Conservation (phyloP, 2,888 invertebrate species). For the Catonia carolina region DNA sequence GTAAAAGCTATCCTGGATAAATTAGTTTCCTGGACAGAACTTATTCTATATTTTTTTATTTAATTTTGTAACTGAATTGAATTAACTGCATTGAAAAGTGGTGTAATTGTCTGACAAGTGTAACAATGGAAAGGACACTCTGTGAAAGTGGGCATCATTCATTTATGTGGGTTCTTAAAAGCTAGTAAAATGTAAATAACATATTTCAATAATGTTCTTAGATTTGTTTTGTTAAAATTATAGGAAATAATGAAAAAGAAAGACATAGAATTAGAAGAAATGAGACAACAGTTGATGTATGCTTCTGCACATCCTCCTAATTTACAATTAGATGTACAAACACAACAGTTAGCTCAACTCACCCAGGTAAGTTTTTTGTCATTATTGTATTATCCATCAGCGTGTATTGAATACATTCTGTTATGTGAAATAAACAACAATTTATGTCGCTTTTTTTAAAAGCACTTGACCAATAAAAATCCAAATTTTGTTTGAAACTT, state of each 20-base stretch:
- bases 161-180: not conserved
- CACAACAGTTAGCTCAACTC: slow-evolving; percentile 14
- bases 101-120: too few species aligned
- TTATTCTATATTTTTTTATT: too few species aligned
- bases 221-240: slow-evolving; percentile 9
- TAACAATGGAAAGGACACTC: not conserved
- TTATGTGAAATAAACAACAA: too few species aligned
- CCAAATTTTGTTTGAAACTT: too few species aligned
- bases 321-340: slow-evolving; percentile 11
- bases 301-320: slow-evolving; percentile 16
- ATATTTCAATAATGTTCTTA: not conserved
- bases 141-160: not conserved
- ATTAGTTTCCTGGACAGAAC: too few species aligned
- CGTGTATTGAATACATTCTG: too few species aligned
- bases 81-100: too few species aligned
- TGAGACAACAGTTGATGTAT: slow-evolving; percentile 25
- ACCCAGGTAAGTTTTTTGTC: slow-evolving; percentile 18
- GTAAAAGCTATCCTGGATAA: too few species aligned
- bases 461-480: too few species aligned
- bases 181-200: not conserved
- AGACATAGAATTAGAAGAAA: slow-evolving; percentile 34
- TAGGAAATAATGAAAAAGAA: slow-evolving; percentile 34
- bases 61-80: too few species aligned
- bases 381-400: too few species aligned
- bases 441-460: too few species aligned